Conservation (phyloP, 1,140 invertebrate species). For the Notospermus geniculatus region DNA sequence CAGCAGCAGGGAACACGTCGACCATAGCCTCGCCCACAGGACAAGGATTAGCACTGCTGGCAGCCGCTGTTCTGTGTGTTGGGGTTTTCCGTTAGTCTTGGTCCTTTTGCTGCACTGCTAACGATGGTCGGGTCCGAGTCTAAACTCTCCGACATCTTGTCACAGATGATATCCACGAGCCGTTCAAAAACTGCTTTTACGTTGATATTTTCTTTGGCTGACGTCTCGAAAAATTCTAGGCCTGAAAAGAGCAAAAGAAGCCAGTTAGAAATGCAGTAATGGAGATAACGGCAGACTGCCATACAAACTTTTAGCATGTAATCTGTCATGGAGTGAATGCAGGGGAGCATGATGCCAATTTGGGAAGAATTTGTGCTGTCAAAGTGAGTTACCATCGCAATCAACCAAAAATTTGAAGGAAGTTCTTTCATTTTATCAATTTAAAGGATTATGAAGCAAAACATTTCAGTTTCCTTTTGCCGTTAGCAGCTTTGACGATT, state of each 20-base stretch:
- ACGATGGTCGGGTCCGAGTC: slow-evolving; percentile 53
- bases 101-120: slow-evolving; percentile 51
- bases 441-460: too few species aligned
- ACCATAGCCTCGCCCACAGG: background rate
- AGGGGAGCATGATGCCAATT: too few species aligned
- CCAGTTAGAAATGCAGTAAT: background rate
- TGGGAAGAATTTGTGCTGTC: too few species aligned
- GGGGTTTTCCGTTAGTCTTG: slow-evolving; percentile 50
- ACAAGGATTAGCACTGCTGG: slow-evolving; percentile 45
- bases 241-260: slow-evolving; percentile 54
- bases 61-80: slow-evolving; percentile 45
- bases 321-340: too few species aligned
- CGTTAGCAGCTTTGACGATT: too few species aligned
- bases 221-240: slow-evolving; percentile 99
- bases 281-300: too few species aligned
- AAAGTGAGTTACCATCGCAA: too few species aligned
- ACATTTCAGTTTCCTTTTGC: too few species aligned
- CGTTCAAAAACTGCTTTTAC: slow-evolving; percentile 88
- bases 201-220: slow-evolving; percentile 99
- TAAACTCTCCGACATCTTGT: slow-evolving; percentile 98
- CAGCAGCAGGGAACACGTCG: too few species aligned
- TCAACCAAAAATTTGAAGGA: too few species aligned
- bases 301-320: too few species aligned
- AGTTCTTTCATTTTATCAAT: too few species aligned
- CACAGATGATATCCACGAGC: slow-evolving; percentile 98